Conservation (phyloP, 2,113 vertebrate genomes). For the Cynopterus brachyotis region DNA sequence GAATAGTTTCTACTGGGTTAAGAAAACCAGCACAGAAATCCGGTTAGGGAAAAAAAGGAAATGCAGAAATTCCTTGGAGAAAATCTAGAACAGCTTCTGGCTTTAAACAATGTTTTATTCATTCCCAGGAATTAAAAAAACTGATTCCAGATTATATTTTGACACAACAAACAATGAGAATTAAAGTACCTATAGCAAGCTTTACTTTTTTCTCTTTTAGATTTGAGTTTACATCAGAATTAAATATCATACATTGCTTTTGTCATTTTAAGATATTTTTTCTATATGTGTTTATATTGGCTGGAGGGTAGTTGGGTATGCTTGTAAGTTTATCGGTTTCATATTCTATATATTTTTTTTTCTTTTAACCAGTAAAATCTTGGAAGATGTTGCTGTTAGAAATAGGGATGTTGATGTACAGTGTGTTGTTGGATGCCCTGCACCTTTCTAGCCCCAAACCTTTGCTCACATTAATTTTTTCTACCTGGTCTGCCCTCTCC, state of each 20-base stretch:
- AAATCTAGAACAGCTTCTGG: slow-evolving; percentile 27
- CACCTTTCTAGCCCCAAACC: background rate
- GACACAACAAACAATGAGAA: background rate
- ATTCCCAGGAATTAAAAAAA: slow-evolving; percentile 35
- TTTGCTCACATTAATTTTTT: slow-evolving; percentile 20
- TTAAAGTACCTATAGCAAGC: background rate
- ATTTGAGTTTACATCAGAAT: background rate
- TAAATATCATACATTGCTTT: background rate
- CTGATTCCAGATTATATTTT: slow-evolving; percentile 29
- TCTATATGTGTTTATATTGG: background rate
- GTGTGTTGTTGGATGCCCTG: background rate
- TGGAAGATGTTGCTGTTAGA: background rate
- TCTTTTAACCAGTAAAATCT: slow-evolving; percentile 25
- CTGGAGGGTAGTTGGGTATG: background rate
- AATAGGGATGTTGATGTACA: background rate
- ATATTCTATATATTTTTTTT: background rate
- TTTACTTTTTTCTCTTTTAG: slow-evolving; percentile 6
- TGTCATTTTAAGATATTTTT: background rate
- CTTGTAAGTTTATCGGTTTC: background rate
- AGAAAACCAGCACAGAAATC: slow-evolving; percentile 25
- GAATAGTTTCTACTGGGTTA: background rate
- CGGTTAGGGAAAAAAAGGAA: slow-evolving; percentile 11
- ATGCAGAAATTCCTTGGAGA: slow-evolving; percentile 6
- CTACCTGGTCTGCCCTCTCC: background rate
- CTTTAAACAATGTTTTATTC: slow-evolving; percentile 22